A percentile compares a stretch with the other conserved stretches of the same genome.
These are phyloP conservation scores for Myotis planiceps DNA, from an alignment of 2,797 vertebrate species.

Conservation along the genomic window DNA sequence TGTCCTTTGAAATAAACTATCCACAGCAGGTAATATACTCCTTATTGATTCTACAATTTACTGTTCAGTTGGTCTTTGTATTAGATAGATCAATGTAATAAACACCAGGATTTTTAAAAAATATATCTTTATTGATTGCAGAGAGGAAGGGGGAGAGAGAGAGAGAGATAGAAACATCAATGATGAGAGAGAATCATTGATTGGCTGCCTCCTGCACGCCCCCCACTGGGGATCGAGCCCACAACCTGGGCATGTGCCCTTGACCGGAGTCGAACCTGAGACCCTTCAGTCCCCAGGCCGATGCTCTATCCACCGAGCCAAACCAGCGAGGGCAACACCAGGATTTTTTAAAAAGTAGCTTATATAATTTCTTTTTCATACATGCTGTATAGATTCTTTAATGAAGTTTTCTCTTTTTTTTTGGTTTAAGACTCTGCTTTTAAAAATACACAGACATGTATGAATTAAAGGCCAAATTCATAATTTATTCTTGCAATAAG, in stretches of 20 bases:
- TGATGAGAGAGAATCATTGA: too few relatives aligned
- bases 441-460: conserved; percentile 8
- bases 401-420: background rate
- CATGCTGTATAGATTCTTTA: background rate
- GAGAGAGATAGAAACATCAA: too few relatives aligned
- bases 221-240: too few relatives aligned
- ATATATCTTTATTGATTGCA: too few relatives aligned
- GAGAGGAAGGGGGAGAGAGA: too few relatives aligned
- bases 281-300: too few relatives aligned
- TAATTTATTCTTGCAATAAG: conserved; percentile 60
- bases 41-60: conserved; percentile 64
- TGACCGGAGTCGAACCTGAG: too few relatives aligned
- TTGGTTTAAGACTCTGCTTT: conserved; percentile 39
- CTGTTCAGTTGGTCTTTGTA: background rate
- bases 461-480: conserved; percentile 56
- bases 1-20: conserved; percentile 75
- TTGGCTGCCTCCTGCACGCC: too few relatives aligned
- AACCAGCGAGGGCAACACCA: background rate
- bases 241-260: too few relatives aligned
- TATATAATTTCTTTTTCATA: background rate
- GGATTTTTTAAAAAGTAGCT: background rate
- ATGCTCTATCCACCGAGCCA: too few relatives aligned
- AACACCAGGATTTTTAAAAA: background rate
- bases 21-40: conserved; percentile 14
- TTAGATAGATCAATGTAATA: conserved; percentile 17